Percentiles rank a stretch among this genome's conserved stretches.
Evolutionary conservation across 2,797 vertebrate species (phyloP).

Genomic region (Falco cherrug): DNA sequence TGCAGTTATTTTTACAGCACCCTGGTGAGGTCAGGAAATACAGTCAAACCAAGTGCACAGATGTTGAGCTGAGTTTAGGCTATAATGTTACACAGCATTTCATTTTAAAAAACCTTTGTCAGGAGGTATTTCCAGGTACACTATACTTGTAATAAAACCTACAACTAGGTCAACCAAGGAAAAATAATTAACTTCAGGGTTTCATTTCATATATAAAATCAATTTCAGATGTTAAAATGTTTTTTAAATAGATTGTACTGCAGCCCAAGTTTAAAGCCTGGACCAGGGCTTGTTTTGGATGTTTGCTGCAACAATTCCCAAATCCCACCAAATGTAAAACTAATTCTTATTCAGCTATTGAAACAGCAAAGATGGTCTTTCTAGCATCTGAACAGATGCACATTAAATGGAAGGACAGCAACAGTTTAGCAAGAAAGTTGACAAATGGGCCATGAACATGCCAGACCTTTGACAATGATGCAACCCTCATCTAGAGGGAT

Average conservation of each 20-base stretch:
- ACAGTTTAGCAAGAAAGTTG: not conserved
- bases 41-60: not conserved
- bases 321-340: not conserved
- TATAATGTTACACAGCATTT: not conserved
- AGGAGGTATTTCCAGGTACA: not conserved
- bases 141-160: not conserved
- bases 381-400: not conserved
- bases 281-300: not conserved
- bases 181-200: not conserved
- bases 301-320: not conserved
- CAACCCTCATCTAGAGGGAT: not conserved
- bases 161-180: not conserved
- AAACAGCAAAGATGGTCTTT: not conserved
- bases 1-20: slow-evolving; percentile 29
- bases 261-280: not conserved
- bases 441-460: not conserved
- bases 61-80: not conserved
- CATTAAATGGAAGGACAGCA: not conserved
- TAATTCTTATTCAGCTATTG: not conserved
- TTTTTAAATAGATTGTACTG: not conserved
- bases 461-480: not conserved
- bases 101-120: not conserved
- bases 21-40: not conserved
- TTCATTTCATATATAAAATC: not conserved
- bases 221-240: not conserved